Evolutionary conservation across 2,888 invertebrate genomes (phyloP).

Genomic region (Dyspetes luteomarginatus): DNA sequence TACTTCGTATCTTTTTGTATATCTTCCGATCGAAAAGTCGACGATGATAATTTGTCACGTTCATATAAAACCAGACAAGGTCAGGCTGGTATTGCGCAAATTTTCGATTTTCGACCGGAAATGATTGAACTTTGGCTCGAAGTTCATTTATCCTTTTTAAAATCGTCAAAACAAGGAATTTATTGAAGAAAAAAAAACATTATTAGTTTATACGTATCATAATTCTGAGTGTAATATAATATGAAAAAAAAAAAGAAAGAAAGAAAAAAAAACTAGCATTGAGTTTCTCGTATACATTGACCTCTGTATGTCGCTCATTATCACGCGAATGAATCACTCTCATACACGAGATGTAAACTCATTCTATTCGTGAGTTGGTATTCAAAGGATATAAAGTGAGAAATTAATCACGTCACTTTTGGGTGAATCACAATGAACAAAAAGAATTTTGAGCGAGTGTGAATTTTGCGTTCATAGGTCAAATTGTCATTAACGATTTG

Average conservation of each 20-base stretch:
- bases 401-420: slow-evolving; percentile 34
- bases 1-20: not conserved
- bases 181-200: no score
- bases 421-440: slow-evolving; percentile 9
- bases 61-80: not conserved
- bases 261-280: not conserved
- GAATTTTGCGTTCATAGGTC: slow-evolving; percentile 9
- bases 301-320: slow-evolving; percentile 33
- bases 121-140: not conserved
- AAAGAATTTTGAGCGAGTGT: not conserved
- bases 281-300: slow-evolving; percentile 25
- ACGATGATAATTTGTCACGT: slow-evolving; percentile 3
- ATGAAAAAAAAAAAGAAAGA: not conserved
- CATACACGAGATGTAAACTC: not conserved
- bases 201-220: no score
- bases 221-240: no score
- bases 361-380: slow-evolving; percentile 1
- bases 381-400: slow-evolving; percentile 13
- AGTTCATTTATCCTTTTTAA: not conserved
- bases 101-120: not conserved
- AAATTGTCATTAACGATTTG: slow-evolving; percentile 13
- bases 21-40: not conserved
- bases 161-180: no score
- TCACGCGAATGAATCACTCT: slow-evolving; percentile 38
- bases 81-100: not conserved